Base-by-base conservation (phyloP, 1,140 invertebrate genomes). In the Homarus americanus region DNA sequence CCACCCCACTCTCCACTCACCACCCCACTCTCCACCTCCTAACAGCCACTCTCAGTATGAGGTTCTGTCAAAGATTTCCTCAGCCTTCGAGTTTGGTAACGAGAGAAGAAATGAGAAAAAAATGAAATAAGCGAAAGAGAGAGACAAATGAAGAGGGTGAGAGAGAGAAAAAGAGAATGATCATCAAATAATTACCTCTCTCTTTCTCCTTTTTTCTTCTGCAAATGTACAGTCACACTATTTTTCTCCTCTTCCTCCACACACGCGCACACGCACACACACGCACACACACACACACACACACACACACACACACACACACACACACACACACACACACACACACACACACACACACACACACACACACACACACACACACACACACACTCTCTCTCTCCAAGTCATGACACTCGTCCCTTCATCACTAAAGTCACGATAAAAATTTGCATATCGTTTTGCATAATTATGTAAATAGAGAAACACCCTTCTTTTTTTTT, bases 401-500 rank as follows among this genome's bases (percentile, higher is more conserved):
- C 53, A 58, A 58, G 76, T 4, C 76, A 36, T 66, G 83, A 86
- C 38, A 75, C 83, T 49, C 53, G 83, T 86, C 83, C 36, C 69
- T 86, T 41, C 83, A 44, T 86, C 83, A 86, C 83, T 73, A 86
- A 86, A 86, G 72, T 76, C 69, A 73, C 72, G 40, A 75, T 84
- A 76, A 86, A 86, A 86, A 86, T 86, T 75, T 76, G 83, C 69
- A 86, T 86, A 86, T 41, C 63, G 34, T 73, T 86, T 44, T 86
- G 41, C 83, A 86, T 84, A 86, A 86, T 86, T 86, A 86, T 86
- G 83, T 86, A 86, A 86, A 86, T 86, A 86, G 66, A 75, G 72
- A 76, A 85, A 85, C 58, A n/a, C 40, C 32, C 38, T 40, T 83
- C 44, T 4, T 15, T 49, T 15, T 15, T 15, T 20, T 20, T 20